Conservation (phyloP, 2,888 invertebrate species). For the Ennomos erosarius region DNA sequence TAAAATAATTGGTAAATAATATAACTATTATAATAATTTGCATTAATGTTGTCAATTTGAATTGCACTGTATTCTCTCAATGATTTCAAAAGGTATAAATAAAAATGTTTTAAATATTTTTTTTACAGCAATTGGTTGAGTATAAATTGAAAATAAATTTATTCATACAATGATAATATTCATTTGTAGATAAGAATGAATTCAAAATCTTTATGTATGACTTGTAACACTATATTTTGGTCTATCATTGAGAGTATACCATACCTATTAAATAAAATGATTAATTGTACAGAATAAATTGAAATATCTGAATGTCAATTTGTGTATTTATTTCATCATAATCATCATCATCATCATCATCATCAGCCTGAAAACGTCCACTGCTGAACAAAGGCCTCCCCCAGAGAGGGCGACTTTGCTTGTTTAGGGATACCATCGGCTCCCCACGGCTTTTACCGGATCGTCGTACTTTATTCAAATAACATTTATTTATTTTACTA, state of each 20-base stretch:
- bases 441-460: no score
- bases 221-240: conserved; percentile 9
- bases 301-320: conserved; percentile 71
- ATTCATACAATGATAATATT: no score
- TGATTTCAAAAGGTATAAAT: conserved; percentile 5
- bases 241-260: conserved; percentile 37
- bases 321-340: conserved; percentile 28
- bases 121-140: neutral
- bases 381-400: no score
- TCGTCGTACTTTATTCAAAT: no score
- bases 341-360: no score
- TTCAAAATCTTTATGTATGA: conserved; percentile 14
- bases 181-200: no score
- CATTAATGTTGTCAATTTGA: conserved; percentile 58
- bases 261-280: conserved; percentile 44
- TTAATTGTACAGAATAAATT: conserved; percentile 72
- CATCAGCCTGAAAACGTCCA: no score
- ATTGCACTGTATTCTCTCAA: conserved; percentile 41
- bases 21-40: conserved; percentile 45
- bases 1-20: conserved; percentile 30
- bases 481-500: no score
- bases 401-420: no score
- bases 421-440: no score
- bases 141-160: conserved; percentile 17
- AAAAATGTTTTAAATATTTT: neutral